Conservation (phyloP, 2,888 invertebrate species). For the Caenorhabditis panamensis region DNA sequence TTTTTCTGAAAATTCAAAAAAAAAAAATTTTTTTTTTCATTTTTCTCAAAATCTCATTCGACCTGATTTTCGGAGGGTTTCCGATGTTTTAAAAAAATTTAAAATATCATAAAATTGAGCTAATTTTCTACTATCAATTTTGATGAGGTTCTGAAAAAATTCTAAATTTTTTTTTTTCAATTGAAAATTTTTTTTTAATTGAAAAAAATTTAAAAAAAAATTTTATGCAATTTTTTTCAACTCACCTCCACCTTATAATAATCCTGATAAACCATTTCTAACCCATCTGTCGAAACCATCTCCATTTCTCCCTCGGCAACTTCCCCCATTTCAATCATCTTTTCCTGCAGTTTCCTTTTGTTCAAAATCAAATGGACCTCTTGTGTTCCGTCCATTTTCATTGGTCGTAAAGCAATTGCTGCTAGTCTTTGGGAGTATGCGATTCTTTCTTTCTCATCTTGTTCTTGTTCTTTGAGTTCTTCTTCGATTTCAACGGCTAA, state of each 20-base stretch:
- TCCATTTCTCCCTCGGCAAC: neutral
- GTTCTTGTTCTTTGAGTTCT: neutral
- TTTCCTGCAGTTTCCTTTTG: conserved; percentile 2
- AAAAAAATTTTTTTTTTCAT: too few species aligned
- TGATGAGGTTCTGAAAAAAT: too few species aligned
- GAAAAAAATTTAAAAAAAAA: conserved; percentile 3
- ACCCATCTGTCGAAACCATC: neutral
- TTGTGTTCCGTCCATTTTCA: conserved; percentile 22
- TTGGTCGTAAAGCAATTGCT: neutral
- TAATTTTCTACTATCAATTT: too few species aligned
- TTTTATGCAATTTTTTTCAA: neutral
- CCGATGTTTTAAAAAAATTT: too few species aligned
- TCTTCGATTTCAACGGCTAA: neutral
- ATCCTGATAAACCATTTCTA: neutral
- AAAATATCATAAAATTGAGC: too few species aligned
- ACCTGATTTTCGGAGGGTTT: too few species aligned
- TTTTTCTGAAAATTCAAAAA: neutral
- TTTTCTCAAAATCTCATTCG: too few species aligned
- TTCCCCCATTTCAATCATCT: neutral
- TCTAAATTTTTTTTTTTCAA: too few species aligned
- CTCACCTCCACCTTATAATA: conserved; percentile 14
- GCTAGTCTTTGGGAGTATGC: neutral
- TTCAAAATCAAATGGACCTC: conserved; percentile 30
- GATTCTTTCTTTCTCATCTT: conserved; percentile 7
- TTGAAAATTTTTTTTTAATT: too few species aligned